Percentiles rank a stretch among this genome's conserved stretches.
phyloP scores from a whole-genome alignment of 2,888 invertebrate genomes.

The Acheta domesticus region DNA sequence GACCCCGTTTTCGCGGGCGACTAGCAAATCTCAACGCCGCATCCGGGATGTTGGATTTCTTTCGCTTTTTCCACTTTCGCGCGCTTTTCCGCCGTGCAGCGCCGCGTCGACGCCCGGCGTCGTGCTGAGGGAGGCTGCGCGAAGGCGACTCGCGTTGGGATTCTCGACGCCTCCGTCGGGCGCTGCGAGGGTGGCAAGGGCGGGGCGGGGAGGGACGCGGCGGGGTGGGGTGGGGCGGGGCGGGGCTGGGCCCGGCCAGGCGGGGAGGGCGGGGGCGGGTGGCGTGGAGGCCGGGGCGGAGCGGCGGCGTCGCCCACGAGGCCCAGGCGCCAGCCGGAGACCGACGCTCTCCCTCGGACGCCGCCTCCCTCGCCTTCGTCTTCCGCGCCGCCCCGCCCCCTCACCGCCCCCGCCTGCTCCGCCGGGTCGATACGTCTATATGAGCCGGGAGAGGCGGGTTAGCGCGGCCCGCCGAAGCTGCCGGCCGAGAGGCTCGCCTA shows the following conservation, averaged over 20 bases:
- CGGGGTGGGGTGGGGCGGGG: not conserved
- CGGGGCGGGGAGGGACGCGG: not conserved
- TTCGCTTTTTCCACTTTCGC: not conserved
- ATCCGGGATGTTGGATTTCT: not conserved
- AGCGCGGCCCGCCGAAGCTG: not conserved
- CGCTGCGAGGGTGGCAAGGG: not conserved
- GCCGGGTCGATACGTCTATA: slow-evolving; percentile 5
- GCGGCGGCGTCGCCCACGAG: not conserved
- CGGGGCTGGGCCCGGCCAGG: not conserved
- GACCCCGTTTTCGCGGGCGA: not conserved
- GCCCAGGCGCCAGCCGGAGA: not conserved
- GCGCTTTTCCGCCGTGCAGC: no score
- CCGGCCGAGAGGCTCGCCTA: not conserved
- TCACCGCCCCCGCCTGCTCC: not conserved
- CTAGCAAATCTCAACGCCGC: not conserved
- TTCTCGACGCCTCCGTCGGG: no score
- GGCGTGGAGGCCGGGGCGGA: not conserved
- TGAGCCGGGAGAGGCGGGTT: not conserved
- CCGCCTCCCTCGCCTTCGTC: not conserved
- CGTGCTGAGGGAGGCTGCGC: no score
- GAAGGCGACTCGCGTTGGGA: no score
- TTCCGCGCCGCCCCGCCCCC: not conserved
- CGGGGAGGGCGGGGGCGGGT: not conserved
- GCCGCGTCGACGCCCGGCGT: no score
- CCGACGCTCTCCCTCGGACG: not conserved